Percentiles rank a stretch among this genome's conserved stretches.
Conservation (phyloP, 2,797 vertebrate species). For the Amniataba percoides region DNA sequence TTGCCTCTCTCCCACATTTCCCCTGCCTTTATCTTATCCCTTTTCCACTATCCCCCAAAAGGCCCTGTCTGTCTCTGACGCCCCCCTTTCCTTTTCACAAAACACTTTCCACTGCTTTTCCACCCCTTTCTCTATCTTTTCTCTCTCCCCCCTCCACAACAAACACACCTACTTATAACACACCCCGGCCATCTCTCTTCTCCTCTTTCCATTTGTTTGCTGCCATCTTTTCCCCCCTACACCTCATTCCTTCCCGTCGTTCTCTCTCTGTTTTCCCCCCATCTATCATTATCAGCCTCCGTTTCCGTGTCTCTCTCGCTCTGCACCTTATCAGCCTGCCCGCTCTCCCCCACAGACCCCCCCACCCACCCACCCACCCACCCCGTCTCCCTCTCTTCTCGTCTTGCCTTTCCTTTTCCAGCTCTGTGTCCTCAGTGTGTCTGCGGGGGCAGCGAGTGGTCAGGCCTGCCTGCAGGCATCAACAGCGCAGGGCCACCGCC, state of each 20-base stretch:
- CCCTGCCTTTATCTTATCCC: constrained; percentile 65
- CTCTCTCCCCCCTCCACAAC: constrained; percentile 31
- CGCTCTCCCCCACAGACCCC: constrained; percentile 31
- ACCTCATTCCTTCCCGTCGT: constrained; percentile 38
- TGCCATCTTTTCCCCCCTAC: constrained; percentile 33
- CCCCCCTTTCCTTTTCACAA: constrained; percentile 51
- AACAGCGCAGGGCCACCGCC: constrained; percentile 67
- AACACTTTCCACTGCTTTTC: constrained; percentile 60
- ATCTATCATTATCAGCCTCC: constrained; percentile 61
- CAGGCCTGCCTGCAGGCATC: constrained; percentile 74
- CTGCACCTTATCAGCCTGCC: constrained; percentile 71
- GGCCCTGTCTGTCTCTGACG: constrained; percentile 55
- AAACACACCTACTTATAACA: constrained; percentile 48
- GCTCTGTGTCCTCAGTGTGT: constrained; percentile 50
- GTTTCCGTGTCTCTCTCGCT: constrained; percentile 48
- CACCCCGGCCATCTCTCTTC: constrained; percentile 24
- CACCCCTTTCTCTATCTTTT: constrained; percentile 44
- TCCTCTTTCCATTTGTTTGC: constrained; percentile 47
- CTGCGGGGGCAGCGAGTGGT: constrained; percentile 74
- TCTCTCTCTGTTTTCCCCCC: constrained; percentile 43
- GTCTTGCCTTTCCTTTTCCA: constrained; percentile 23
- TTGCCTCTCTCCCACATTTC: constrained; percentile 26
- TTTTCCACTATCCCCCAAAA: constrained; percentile 59
- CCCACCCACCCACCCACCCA: too few species aligned
- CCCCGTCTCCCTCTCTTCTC: constrained; percentile 21